These are phyloP conservation scores for Psittacula derbiana DNA, from an alignment of 2,797 vertebrate genomes.

Conservation along the genomic window DNA sequence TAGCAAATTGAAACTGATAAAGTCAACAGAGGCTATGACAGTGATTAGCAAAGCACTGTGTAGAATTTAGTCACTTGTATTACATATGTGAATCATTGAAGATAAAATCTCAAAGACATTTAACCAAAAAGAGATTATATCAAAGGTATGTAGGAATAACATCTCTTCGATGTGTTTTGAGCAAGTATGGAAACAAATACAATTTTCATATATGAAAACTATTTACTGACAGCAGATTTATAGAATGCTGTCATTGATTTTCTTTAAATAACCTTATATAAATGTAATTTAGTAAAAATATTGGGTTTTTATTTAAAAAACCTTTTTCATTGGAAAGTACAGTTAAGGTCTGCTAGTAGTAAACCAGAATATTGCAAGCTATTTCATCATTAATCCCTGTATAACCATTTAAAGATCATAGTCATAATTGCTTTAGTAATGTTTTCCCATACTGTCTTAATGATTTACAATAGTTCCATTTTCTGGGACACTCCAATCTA, in stretches of 20 bases:
- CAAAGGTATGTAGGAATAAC: neutral
- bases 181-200: neutral
- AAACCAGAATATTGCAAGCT: conserved; percentile 41
- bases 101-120: neutral
- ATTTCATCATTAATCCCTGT: conserved; percentile 33
- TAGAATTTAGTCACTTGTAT: neutral
- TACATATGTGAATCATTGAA: neutral
- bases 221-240: neutral
- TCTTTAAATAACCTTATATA: conserved; percentile 18
- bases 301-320: conserved; percentile 27
- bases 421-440: conserved; percentile 41
- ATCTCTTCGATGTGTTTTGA: neutral
- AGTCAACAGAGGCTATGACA: neutral
- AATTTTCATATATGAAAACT: neutral
- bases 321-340: conserved; percentile 49
- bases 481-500: neutral
- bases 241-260: neutral
- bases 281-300: conserved; percentile 54
- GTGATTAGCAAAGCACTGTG: neutral
- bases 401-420: conserved; percentile 45
- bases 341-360: conserved; percentile 45
- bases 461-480: neutral
- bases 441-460: conserved; percentile 32
- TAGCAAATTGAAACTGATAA: conserved; percentile 31
- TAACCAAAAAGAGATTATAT: neutral